A percentile compares a stretch with the other conserved stretches of the same genome.
Conservation (phyloP, 2,113 vertebrate species). For the Fulica atra region DNA sequence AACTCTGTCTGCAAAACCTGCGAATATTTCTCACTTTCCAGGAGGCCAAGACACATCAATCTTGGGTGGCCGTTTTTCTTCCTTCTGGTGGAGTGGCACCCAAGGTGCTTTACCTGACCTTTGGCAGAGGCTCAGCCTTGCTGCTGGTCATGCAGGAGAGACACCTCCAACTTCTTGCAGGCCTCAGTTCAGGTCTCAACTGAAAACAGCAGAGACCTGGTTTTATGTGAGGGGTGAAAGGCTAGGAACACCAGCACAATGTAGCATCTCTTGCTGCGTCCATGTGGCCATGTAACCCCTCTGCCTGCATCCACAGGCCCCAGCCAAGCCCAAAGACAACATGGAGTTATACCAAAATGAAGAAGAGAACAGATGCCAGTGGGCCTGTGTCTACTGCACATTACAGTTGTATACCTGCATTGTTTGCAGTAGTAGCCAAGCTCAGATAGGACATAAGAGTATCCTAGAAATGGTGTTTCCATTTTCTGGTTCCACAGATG, state of each 20-base stretch:
- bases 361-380: background rate
- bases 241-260: background rate
- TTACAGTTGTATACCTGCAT: background rate
- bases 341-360: background rate
- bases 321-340: background rate
- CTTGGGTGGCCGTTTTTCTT: background rate
- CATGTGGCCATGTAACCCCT: fast-evolving
- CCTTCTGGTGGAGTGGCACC: background rate
- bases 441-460: background rate
- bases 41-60: background rate
- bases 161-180: background rate
- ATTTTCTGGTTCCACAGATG: background rate
- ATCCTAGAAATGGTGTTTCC: background rate
- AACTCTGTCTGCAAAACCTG: background rate
- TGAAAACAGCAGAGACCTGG: background rate
- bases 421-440: background rate
- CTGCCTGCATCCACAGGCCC: background rate
- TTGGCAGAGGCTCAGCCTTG: background rate
- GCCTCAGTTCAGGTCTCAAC: fast-evolving
- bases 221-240: background rate
- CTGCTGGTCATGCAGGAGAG: background rate
- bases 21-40: background rate
- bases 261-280: background rate
- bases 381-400: background rate
- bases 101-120: background rate